Evolutionary conservation across 2,113 vertebrate genomes (phyloP).

Genomic region (Amphilophus citrinellus): DNA sequence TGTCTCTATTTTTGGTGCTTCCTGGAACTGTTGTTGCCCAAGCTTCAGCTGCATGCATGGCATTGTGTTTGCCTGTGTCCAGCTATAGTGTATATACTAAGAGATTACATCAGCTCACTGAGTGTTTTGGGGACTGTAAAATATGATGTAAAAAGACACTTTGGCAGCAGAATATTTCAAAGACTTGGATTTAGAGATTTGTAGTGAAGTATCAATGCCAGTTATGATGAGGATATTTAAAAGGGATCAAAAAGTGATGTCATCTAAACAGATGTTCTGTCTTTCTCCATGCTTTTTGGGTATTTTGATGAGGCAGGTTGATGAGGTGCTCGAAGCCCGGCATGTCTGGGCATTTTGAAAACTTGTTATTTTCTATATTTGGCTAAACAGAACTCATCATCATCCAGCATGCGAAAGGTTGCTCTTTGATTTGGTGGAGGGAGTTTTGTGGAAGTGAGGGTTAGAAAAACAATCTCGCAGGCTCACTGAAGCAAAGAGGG

Average conservation of each 20-base stretch:
- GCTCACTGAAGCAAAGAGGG: background rate
- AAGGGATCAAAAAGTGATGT: background rate
- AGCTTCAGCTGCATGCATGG: slow-evolving; percentile 32
- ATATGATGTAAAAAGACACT: background rate
- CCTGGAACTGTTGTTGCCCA: slow-evolving; percentile 71
- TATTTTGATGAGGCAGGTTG: slow-evolving; percentile 24
- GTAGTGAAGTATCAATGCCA: background rate
- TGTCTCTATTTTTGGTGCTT: slow-evolving; percentile 72
- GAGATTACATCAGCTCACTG: background rate
- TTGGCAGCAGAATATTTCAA: background rate
- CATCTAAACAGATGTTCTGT: slow-evolving; percentile 21
- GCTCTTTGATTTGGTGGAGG: slow-evolving; percentile 27
- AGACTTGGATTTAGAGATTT: background rate
- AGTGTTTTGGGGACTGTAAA: background rate
- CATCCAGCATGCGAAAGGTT: background rate
- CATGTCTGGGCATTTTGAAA: slow-evolving; percentile 45
- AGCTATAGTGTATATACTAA: background rate
- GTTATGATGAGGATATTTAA: slow-evolving; percentile 5
- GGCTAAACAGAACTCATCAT: slow-evolving; percentile 5
- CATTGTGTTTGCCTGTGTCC: slow-evolving; percentile 19
- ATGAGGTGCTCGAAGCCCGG: slow-evolving; percentile 24
- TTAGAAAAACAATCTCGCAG: background rate
- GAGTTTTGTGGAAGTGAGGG: slow-evolving; percentile 8
- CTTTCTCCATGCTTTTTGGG: background rate
- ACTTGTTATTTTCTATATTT: slow-evolving; percentile 45